Evolutionary conservation across 2,113 vertebrate species (phyloP).

Genomic region (Halcyon malimbica): DNA sequence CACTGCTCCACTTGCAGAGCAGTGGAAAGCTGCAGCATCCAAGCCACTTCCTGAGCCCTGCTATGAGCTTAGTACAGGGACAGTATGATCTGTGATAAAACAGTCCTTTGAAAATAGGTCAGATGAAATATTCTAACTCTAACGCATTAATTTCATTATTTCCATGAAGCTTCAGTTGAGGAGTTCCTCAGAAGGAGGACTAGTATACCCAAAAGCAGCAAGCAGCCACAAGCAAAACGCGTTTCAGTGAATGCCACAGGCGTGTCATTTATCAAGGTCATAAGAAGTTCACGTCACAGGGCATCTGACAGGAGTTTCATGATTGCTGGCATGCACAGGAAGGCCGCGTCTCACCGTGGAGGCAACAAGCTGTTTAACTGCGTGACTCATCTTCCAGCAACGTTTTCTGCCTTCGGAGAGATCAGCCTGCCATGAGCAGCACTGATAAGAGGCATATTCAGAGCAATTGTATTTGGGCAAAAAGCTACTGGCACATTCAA

Average conservation of each 20-base stretch:
- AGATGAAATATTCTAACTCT: background rate
- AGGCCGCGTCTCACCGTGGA: constrained; percentile 54
- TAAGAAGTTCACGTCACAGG: constrained; percentile 36
- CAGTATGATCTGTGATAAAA: background rate
- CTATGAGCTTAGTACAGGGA: background rate
- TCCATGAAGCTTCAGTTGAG: background rate
- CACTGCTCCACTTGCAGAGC: background rate
- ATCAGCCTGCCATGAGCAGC: constrained; percentile 55
- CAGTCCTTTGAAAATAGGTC: background rate
- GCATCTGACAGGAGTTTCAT: constrained; percentile 7
- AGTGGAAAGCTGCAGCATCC: background rate
- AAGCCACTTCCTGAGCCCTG: background rate
- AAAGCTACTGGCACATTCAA: constrained; percentile 27
- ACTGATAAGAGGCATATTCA: constrained; percentile 66
- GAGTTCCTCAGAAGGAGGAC: background rate
- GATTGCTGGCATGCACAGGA: background rate
- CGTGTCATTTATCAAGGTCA: background rate
- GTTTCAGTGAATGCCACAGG: background rate
- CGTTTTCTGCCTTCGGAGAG: constrained; percentile 27
- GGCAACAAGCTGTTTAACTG: constrained; percentile 63
- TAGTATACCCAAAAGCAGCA: accelerated
- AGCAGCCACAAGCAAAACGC: background rate
- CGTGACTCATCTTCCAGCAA: constrained; percentile 71
- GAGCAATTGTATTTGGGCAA: constrained; percentile 56
- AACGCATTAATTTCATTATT: background rate